Percentiles rank a stretch among this genome's conserved stretches.
These are phyloP conservation scores for Erebia ligea DNA, from an alignment of 2,888 invertebrate genomes.

Conservation along the genomic window DNA sequence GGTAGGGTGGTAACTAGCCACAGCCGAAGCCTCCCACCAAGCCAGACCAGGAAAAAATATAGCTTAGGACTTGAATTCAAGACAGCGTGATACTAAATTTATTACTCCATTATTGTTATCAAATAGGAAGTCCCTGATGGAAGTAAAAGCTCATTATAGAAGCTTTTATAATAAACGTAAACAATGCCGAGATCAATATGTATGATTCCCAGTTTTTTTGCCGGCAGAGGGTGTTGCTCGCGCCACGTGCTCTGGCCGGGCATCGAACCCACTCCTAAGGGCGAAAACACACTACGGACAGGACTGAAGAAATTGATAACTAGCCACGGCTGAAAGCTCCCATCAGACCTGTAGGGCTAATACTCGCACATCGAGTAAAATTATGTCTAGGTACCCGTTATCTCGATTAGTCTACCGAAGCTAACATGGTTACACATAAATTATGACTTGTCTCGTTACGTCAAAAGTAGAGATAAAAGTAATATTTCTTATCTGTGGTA, in stretches of 20 bases:
- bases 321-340: too few relatives aligned
- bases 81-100: constrained; percentile 2
- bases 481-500: too few relatives aligned
- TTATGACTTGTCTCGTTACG: too few relatives aligned
- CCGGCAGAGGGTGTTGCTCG: constrained; percentile 66
- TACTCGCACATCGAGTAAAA: too few relatives aligned
- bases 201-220: constrained; percentile 61
- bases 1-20: too few relatives aligned
- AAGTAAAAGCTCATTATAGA: background rate
- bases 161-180: constrained; percentile 31
- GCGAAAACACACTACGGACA: background rate
- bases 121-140: constrained; percentile 8
- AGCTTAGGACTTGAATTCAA: background rate
- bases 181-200: constrained; percentile 32
- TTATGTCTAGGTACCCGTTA: too few relatives aligned
- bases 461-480: too few relatives aligned
- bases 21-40: too few relatives aligned
- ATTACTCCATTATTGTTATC: constrained; percentile 6
- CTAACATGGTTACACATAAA: too few relatives aligned
- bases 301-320: background rate
- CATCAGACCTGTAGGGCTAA: too few relatives aligned
- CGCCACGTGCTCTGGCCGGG: constrained; percentile 66
- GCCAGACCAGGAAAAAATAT: too few relatives aligned
- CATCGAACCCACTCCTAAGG: constrained; percentile 65
- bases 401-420: too few relatives aligned